phyloP scores from a whole-genome alignment of 2,888 invertebrate genomes.

The Cacoxenus indagator region DNA sequence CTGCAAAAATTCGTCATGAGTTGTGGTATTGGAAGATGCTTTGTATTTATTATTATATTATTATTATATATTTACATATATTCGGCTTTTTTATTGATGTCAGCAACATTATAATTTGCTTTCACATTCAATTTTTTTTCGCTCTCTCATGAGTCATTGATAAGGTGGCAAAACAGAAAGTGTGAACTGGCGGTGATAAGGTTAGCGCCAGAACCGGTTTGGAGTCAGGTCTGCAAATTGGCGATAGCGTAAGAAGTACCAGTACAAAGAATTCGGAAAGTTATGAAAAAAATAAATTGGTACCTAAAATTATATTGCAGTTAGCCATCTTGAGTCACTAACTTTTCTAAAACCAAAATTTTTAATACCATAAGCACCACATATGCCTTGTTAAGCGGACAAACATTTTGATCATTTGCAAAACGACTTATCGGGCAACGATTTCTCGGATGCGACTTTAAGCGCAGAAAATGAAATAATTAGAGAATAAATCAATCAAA shows the following conservation, averaged over 20 bases:
- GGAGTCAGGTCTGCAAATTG: not conserved
- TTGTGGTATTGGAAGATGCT: too few species aligned
- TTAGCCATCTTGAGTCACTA: too few species aligned
- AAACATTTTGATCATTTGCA: too few species aligned
- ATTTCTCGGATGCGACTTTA: too few species aligned
- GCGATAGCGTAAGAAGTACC: not conserved
- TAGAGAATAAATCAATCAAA: too few species aligned
- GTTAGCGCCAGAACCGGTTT: slow-evolving; percentile 10
- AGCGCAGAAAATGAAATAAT: too few species aligned
- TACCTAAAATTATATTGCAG: too few species aligned
- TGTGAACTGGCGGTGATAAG: slow-evolving; percentile 2
- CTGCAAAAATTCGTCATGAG: slow-evolving; percentile 44
- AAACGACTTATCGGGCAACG: too few species aligned
- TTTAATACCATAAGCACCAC: too few species aligned
- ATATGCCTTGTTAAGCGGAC: too few species aligned
- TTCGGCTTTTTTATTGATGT: not conserved
- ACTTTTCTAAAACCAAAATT: too few species aligned
- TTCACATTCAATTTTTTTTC: not conserved
- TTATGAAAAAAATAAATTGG: too few species aligned
- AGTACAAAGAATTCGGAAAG: not conserved
- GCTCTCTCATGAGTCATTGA: slow-evolving; percentile 37
- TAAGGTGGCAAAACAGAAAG: slow-evolving; percentile 28
- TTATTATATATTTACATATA: not conserved
- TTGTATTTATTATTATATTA: not conserved
- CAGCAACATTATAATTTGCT: not conserved